phyloP scores from a whole-genome alignment of 2,888 invertebrate genomes.

The Stenurella melanura region DNA sequence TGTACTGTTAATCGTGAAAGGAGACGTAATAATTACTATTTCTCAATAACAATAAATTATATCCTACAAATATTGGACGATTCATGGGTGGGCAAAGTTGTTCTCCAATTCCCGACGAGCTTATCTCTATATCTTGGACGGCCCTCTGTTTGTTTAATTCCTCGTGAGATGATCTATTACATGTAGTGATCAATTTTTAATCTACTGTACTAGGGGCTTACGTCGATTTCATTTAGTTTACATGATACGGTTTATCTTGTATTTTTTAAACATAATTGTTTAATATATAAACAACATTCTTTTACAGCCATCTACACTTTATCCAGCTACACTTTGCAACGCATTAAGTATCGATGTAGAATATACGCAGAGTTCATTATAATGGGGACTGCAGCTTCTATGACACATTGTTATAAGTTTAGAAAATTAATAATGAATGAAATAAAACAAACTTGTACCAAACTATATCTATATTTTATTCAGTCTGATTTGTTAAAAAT shows the following conservation, averaged over 20 bases:
- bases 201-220: neutral
- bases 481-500: no score
- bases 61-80: constrained; percentile 66
- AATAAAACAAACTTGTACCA: no score
- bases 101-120: constrained; percentile 68
- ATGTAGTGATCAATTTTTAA: constrained; percentile 54
- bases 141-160: constrained; percentile 70
- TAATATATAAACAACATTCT: no score
- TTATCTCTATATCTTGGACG: constrained; percentile 67
- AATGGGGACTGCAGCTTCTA: no score
- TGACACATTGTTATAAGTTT: no score
- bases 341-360: no score
- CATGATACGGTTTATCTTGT: constrained; percentile 7
- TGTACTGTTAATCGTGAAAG: constrained; percentile 57
- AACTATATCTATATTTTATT: no score
- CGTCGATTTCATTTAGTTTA: neutral
- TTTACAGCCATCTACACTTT: no score
- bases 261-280: neutral
- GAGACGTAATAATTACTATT: constrained; percentile 70
- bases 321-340: no score
- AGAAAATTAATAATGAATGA: no score
- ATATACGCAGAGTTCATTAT: no score
- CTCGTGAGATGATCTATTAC: constrained; percentile 64
- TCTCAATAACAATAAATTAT: constrained; percentile 69
- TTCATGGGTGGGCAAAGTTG: constrained; percentile 70